Base-by-base conservation (phyloP, 35 echinoderm and acorn worm genomes). In the Apostichopus japonicus region DNA sequence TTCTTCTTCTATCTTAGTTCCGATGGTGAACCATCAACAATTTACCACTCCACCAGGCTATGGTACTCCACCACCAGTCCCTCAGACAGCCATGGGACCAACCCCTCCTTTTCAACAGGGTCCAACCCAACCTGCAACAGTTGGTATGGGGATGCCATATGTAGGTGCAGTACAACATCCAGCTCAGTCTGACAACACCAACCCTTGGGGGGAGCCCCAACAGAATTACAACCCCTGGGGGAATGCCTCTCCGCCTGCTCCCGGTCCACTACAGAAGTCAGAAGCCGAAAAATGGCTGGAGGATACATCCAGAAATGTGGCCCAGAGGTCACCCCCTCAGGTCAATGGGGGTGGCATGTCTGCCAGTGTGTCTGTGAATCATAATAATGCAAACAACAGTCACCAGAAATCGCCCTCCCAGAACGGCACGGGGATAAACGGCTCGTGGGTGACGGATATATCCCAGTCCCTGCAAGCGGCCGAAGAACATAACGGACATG, bases 361-460 rank as follows among this genome's bases (percentile, higher is more conserved):
- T 16, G 53, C 55, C 24, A 54, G 56, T 61, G 84, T 86, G 4
- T 88, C 94, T 10, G 19, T 86, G 7, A 94, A 94, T 24, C 92
- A 94, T 76, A 96, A 96, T 72, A 96, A 96, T 92, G 95, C 95
- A 62, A 96, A 97, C 91, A 93, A 57, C 59, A 88, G 77, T 72
- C 71, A 77, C 16, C 61, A 77, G 1, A 79, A 91, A 10, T 86
- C 79, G 7, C 84, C 72, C 17, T 25, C 55, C 6, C 79, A 77
- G 57, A 79, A 94, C 56, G 81, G 81, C 61, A 62, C 63, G 72
- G 93, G 94, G 23, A 92, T 98, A 10, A 92, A 94, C 65, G 94
- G 97, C 15, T 67, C 77, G 53, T 98, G 97, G 97, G 94, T 93
- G 5, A 80, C 86, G 24, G 97, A 98, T 75, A 94, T 98, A 87